These are phyloP conservation scores for Triops longicaudatus DNA, from an alignment of 1,140 invertebrate genomes.

Conservation along the genomic window DNA sequence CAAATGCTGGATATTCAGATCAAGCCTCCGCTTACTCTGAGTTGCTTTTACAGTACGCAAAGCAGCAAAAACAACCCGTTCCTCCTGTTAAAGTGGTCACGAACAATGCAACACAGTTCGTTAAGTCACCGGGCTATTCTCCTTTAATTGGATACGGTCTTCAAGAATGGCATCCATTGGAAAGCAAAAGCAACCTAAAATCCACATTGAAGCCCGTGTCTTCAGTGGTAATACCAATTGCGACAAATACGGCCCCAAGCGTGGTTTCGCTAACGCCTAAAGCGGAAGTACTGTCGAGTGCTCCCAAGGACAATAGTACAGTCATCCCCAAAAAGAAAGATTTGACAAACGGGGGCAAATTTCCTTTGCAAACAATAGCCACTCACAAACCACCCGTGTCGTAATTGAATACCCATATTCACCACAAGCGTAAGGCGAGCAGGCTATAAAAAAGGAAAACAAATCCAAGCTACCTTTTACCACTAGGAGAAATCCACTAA, in stretches of 20 bases:
- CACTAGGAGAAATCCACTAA: not conserved
- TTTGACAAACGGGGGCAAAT: not conserved
- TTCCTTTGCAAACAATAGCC: not conserved
- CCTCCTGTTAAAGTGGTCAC: not conserved
- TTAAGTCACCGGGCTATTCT: not conserved
- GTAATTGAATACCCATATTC: not conserved
- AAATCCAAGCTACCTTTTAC: not conserved
- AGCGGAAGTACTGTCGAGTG: slow-evolving; percentile 5
- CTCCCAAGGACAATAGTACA: not conserved
- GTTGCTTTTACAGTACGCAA: not conserved
- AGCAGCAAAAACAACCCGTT: not conserved
- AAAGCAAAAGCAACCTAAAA: not conserved
- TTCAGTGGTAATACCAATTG: not conserved
- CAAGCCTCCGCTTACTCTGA: not conserved
- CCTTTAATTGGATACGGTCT: slow-evolving; percentile 2
- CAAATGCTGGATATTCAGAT: not conserved
- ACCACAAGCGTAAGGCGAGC: not conserved
- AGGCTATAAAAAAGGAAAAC: not conserved
- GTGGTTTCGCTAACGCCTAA: not conserved
- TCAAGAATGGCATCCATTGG: not conserved
- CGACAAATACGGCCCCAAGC: not conserved
- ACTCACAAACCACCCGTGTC: not conserved
- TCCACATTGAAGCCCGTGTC: not conserved
- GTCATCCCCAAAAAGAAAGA: not conserved
- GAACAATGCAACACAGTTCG: not conserved